A percentile compares a stretch with the other conserved stretches of the same genome.
These are phyloP conservation scores for Acleris cristana DNA, from an alignment of 2,888 invertebrate genomes.

Conservation along the genomic window DNA sequence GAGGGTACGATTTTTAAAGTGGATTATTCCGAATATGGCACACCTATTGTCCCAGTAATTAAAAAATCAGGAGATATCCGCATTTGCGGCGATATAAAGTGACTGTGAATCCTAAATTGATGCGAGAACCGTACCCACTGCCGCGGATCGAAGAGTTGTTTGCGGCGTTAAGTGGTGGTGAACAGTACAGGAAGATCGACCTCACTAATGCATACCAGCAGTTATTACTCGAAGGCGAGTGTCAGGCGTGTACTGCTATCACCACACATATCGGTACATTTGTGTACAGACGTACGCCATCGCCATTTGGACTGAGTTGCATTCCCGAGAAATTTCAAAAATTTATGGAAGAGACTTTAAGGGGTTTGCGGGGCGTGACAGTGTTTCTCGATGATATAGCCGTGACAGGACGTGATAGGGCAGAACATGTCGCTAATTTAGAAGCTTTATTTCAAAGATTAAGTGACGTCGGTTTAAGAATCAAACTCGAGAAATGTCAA, in stretches of 20 bases:
- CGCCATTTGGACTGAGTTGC: constrained; percentile 29
- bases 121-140: too few relatives aligned
- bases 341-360: constrained; percentile 28
- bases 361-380: constrained; percentile 14
- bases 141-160: too few relatives aligned
- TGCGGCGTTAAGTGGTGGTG: too few relatives aligned
- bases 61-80: too few relatives aligned
- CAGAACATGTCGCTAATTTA: constrained; percentile 20
- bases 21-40: neutral
- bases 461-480: constrained; percentile 25
- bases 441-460: constrained; percentile 24
- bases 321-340: constrained; percentile 36
- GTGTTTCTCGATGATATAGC: constrained; percentile 36
- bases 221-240: neutral
- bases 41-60: too few relatives aligned
- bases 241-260: neutral
- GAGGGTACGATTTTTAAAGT: neutral
- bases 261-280: too few relatives aligned
- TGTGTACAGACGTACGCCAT: constrained; percentile 23
- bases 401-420: constrained; percentile 3
- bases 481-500: constrained; percentile 35
- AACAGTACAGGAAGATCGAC: neutral
- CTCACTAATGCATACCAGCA: neutral
- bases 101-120: too few relatives aligned
- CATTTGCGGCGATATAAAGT: too few relatives aligned